phyloP scores from a whole-genome alignment of 2,888 invertebrate species.

The Calameuta filiformis region DNA sequence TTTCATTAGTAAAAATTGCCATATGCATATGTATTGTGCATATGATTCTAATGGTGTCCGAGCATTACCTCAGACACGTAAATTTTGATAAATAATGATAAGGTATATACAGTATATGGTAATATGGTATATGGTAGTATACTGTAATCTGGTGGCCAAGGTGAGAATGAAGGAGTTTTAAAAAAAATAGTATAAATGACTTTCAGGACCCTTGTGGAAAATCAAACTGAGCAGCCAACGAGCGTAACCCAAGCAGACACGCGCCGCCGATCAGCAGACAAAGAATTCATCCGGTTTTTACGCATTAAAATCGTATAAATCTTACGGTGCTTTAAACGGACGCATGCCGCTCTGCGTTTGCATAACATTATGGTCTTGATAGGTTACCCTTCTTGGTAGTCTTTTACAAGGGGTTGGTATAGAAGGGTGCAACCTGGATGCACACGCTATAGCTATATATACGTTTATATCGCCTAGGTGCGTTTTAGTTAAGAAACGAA shows the following conservation, averaged over 20 bases:
- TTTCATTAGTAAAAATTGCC: too few relatives aligned
- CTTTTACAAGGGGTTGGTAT: not conserved
- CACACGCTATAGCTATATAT: conserved; percentile 1
- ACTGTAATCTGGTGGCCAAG: too few relatives aligned
- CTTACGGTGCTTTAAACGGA: conserved; percentile 17
- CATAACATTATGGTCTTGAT: conserved; percentile 21
- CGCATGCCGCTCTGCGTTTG: conserved; percentile 12
- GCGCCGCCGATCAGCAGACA: conserved; percentile 24
- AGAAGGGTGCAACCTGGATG: conserved; percentile 1
- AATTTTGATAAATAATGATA: too few relatives aligned
- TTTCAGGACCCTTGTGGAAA: conserved; percentile 2
- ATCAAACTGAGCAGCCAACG: conserved; percentile 14
- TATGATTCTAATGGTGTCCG: too few relatives aligned
- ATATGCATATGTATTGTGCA: too few relatives aligned
- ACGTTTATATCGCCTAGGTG: too few relatives aligned
- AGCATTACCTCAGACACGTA: too few relatives aligned
- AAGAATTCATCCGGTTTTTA: conserved; percentile 27
- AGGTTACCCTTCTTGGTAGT: conserved; percentile 7
- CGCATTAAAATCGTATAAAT: conserved; percentile 35
- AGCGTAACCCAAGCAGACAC: conserved; percentile 25
- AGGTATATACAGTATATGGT: too few relatives aligned
- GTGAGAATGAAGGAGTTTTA: not conserved
- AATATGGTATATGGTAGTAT: too few relatives aligned
- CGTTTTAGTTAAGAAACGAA: too few relatives aligned
- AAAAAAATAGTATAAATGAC: not conserved